Base-by-base conservation (phyloP, 2,797 vertebrate genomes). In the Siniperca obscura region DNA sequence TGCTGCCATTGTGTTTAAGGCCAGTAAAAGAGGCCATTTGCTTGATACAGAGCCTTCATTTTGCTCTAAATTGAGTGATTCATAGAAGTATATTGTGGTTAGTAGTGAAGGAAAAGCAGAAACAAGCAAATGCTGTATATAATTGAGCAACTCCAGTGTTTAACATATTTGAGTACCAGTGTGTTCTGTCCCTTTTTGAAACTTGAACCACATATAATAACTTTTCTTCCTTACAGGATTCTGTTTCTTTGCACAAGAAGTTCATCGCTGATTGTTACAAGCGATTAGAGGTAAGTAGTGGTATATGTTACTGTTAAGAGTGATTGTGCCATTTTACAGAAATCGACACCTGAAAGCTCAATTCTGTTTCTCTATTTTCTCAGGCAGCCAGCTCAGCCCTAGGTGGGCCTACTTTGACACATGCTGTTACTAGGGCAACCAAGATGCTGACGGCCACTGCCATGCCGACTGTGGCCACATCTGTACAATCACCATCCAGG, bases 191-290 rank as follows among this genome's bases (percentile, higher is more conserved):
- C 12, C 4, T 59, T 40, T 64, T 61, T 55, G 36, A 2, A 61
- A 25, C 2, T n/a, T 61, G 16, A 76, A 66, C 65, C 34, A n/a
- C 11, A 17, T 38, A 0, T 22, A 46, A 69, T 38, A 22, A 48
- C 14, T 85, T 48, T 53, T 55, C 74, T 60, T 84, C 2, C 65
- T 89, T 86, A 16, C 84, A 99, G 98, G 98, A 99, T 94, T 99
- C 98, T 0, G 98, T 99, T 46, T 97, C 98, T 38, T 96, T 99
- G 91, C 98, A 99, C 95, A 99, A 99, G 95, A 99, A 99, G 91
- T 99, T 99, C 84, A 99, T 99, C 80, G 98, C 98, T 77, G 98
- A 99, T 95, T 99, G 98, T 94, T 99, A 99, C 87, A 99, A 99
- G 65, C 96, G 98, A 91, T 94, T 99, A 79, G 98, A 99, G 96